Evolutionary conservation across 2,888 invertebrate genomes (phyloP).

Genomic region (Tenthredo distinguenda): DNA sequence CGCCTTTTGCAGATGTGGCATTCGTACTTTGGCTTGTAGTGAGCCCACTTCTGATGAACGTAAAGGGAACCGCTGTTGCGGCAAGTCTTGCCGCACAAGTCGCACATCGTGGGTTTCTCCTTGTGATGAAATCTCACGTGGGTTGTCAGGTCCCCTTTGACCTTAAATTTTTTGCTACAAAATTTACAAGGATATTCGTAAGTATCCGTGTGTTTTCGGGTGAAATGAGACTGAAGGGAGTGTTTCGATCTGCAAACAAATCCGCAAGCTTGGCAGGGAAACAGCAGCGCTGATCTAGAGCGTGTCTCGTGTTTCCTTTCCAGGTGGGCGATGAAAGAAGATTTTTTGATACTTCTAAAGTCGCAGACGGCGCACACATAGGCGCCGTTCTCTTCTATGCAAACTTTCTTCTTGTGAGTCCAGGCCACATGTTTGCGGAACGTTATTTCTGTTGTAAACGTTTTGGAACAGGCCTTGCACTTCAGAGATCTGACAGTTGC

Average conservation of each 20-base stretch:
- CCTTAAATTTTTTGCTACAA: conserved; percentile 74
- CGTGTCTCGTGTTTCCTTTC: conserved; percentile 74
- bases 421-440: conserved; percentile 75
- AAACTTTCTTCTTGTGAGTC: conserved; percentile 74
- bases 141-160: conserved; percentile 75
- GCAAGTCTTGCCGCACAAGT: conserved; percentile 75
- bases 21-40: conserved; percentile 75
- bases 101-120: conserved; percentile 75
- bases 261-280: conserved; percentile 73
- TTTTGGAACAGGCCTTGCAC: conserved; percentile 73
- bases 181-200: conserved; percentile 74
- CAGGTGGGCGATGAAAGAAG: conserved; percentile 70
- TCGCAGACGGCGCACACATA: conserved; percentile 75
- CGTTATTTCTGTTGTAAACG: conserved; percentile 68
- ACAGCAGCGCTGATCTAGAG: conserved; percentile 64
- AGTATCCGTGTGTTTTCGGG: conserved; percentile 74
- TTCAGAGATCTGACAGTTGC: conserved; percentile 61
- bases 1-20: conserved; percentile 75
- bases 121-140: conserved; percentile 76
- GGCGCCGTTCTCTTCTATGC: conserved; percentile 72
- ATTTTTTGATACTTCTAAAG: conserved; percentile 71
- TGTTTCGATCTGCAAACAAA: conserved; percentile 75
- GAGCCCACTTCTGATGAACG: conserved; percentile 76
- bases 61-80: conserved; percentile 75
- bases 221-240: conserved; percentile 75